phyloP scores from a whole-genome alignment of 2,113 vertebrate species.

The Odontesthes bonariensis region DNA sequence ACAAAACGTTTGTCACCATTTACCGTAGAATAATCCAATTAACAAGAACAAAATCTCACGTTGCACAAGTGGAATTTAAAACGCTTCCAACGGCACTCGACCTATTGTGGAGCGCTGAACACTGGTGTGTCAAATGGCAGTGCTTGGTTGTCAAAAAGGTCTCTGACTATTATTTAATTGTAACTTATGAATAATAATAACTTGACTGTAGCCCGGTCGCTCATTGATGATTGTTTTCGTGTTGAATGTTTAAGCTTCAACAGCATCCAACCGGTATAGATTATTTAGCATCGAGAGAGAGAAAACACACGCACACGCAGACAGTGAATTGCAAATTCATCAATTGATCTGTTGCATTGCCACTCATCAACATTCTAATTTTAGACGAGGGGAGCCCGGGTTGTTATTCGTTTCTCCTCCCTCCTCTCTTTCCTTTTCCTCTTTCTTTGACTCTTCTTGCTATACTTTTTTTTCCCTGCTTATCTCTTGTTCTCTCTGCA shows the following conservation, averaged over 20 bases:
- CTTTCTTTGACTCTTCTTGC: constrained; percentile 3
- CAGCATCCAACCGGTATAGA: background rate
- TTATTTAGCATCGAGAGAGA: background rate
- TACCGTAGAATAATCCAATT: constrained; percentile 43
- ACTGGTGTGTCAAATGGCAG: constrained; percentile 24
- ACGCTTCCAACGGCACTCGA: constrained; percentile 35
- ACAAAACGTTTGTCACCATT: constrained; percentile 24
- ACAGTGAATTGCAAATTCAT: constrained; percentile 66
- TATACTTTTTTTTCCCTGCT: constrained; percentile 1
- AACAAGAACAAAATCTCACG: constrained; percentile 44
- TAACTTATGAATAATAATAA: background rate
- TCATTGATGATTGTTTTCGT: background rate
- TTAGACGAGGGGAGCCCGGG: constrained; percentile 30
- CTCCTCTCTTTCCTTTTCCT: constrained; percentile 14
- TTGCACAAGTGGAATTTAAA: constrained; percentile 51
- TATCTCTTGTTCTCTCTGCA: constrained; percentile 12
- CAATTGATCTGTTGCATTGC: constrained; percentile 52
- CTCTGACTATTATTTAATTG: background rate
- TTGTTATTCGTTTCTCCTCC: constrained; percentile 15
- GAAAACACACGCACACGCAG: constrained; percentile 17
- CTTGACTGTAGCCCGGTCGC: background rate
- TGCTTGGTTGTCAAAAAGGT: constrained; percentile 12
- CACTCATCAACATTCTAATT: constrained; percentile 69
- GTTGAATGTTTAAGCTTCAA: background rate
- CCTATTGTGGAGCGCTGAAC: constrained; percentile 31